phyloP scores from a whole-genome alignment of 2,888 invertebrate genomes.

The Eurois occulta region DNA sequence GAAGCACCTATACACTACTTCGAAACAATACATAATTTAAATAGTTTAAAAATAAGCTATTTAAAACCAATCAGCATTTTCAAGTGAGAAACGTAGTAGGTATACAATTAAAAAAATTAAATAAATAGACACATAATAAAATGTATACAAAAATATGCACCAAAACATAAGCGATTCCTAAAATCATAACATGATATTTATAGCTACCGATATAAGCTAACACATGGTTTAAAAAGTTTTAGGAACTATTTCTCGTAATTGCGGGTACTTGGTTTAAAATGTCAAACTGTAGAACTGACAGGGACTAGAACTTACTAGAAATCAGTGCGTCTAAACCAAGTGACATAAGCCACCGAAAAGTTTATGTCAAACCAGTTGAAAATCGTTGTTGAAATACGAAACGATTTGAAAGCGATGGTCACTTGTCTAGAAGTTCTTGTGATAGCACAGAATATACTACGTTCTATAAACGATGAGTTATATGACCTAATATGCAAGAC shows the following conservation, averaged over 20 bases:
- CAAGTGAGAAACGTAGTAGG: conserved; percentile 38
- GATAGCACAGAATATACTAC: neutral
- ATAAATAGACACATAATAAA: conserved; percentile 69
- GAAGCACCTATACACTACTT: too few relatives aligned
- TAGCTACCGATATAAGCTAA: conserved; percentile 65
- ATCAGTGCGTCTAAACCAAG: neutral
- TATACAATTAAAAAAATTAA: conserved; percentile 65
- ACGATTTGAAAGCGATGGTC: neutral
- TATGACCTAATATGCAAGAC: neutral
- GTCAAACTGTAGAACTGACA: conserved; percentile 38
- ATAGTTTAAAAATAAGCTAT: neutral
- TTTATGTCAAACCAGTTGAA: neutral
- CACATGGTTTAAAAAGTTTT: conserved; percentile 61
- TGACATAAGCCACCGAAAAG: neutral
- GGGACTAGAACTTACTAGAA: neutral
- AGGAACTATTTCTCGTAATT: conserved; percentile 67
- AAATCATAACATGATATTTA: conserved; percentile 59
- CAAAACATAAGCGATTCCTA: conserved; percentile 59
- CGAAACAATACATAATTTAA: neutral
- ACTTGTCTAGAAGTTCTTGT: neutral
- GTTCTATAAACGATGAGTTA: neutral
- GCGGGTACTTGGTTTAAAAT: conserved; percentile 18
- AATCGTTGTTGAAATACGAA: neutral
- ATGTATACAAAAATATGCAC: conserved; percentile 68
- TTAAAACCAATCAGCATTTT: conserved; percentile 38